These are phyloP conservation scores for Opisthograptis luteolata DNA, from an alignment of 2,888 invertebrate species.

Conservation along the genomic window DNA sequence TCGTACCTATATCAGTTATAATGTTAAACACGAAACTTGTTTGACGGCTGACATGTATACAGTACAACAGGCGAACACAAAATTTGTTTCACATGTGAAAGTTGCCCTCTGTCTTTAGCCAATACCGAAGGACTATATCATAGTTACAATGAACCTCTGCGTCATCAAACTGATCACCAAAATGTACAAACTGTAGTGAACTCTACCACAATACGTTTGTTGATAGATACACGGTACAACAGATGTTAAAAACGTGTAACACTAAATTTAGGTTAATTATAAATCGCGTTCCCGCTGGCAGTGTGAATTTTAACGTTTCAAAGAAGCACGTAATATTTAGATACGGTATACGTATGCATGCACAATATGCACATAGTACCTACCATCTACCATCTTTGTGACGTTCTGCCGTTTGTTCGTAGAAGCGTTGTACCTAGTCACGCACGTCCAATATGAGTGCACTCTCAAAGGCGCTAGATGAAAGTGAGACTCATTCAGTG, in stretches of 20 bases:
- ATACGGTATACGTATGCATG: not conserved
- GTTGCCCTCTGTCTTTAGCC: conserved; percentile 45
- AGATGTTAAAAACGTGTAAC: conserved; percentile 32
- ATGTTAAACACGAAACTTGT: conserved; percentile 60
- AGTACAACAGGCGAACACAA: conserved; percentile 35
- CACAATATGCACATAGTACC: no score
- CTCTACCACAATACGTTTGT: conserved; percentile 22
- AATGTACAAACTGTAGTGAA: not conserved
- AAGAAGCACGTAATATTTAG: conserved; percentile 10
- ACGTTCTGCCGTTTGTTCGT: no score
- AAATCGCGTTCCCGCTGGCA: conserved; percentile 19
- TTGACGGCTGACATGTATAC: conserved; percentile 55
- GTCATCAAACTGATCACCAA: conserved; percentile 7
- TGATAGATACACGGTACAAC: conserved; percentile 29
- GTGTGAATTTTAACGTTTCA: conserved; percentile 15
- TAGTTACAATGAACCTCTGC: conserved; percentile 4
- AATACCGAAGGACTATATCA: conserved; percentile 4
- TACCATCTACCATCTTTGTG: not conserved
- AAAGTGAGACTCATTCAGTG: conserved; percentile 63
- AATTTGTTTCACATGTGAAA: conserved; percentile 61
- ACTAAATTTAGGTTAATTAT: conserved; percentile 30
- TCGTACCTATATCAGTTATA: conserved; percentile 45
- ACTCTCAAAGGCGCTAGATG: conserved; percentile 53
- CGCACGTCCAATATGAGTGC: conserved; percentile 22
- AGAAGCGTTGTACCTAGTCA: no score